phyloP scores from a whole-genome alignment of 2,113 vertebrate genomes.

The Pseudopipra pipra region DNA sequence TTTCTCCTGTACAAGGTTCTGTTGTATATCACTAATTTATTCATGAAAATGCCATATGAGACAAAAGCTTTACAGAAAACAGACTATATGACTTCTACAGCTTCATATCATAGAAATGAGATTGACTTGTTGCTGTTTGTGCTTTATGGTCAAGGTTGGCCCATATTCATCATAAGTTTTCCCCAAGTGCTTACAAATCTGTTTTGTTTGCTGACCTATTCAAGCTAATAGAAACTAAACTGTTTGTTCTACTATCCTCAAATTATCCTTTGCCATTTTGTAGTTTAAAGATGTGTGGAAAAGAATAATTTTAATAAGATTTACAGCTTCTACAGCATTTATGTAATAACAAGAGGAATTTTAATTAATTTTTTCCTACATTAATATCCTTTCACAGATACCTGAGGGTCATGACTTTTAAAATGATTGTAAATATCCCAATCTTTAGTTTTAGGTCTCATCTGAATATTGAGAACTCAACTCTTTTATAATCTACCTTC shows the following conservation, averaged over 20 bases:
- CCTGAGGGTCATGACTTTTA: neutral
- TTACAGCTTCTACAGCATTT: neutral
- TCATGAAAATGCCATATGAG: neutral
- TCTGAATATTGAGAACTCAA: neutral
- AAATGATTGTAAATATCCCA: neutral
- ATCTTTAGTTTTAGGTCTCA: neutral
- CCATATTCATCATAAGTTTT: neutral
- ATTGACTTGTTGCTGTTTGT: neutral
- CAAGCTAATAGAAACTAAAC: neutral
- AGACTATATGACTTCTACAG: neutral
- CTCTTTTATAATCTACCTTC: neutral
- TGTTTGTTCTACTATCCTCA: neutral
- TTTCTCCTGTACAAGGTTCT: neutral
- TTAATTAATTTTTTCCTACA: neutral
- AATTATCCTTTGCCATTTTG: neutral
- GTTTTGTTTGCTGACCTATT: neutral
- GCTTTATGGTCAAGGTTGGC: neutral
- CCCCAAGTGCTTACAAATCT: neutral
- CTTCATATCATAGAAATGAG: neutral
- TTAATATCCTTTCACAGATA: neutral
- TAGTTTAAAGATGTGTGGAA: neutral
- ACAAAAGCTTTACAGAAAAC: neutral
- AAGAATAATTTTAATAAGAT: neutral
- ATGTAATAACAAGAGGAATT: neutral
- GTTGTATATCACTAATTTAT: neutral